Percentiles rank a stretch among this genome's conserved stretches.
Conservation (phyloP, 2,888 invertebrate species). For the Lypha dubia region DNA sequence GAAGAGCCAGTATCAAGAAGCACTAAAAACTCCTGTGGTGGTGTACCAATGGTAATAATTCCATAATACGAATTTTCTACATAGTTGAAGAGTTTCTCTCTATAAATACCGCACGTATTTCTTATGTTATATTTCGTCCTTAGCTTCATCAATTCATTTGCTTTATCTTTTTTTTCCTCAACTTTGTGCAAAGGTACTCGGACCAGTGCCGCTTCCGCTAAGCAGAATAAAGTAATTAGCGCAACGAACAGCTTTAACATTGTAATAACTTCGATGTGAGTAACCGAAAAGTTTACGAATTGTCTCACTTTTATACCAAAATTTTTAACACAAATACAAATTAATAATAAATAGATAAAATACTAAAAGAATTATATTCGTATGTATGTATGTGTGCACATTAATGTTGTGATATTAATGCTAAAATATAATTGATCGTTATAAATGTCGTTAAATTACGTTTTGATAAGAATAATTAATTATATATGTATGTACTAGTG, state of each 20-base stretch:
- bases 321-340: no score
- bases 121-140: slow-evolving; percentile 68
- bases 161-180: slow-evolving; percentile 35
- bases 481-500: no score
- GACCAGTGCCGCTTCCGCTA: slow-evolving; percentile 63
- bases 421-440: no score
- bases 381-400: no score
- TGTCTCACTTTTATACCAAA: no score
- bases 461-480: no score
- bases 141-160: slow-evolving; percentile 45
- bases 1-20: slow-evolving; percentile 95
- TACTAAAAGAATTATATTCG: no score
- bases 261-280: background rate
- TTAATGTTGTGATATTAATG: no score
- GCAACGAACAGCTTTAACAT: slow-evolving; percentile 82
- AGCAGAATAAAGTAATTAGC: slow-evolving; percentile 54
- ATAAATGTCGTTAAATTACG: no score
- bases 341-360: no score
- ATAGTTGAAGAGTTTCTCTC: slow-evolving; percentile 73
- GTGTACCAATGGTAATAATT: slow-evolving; percentile 91
- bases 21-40: slow-evolving; percentile 95
- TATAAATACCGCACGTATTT: background rate
- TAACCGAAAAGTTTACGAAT: no score
- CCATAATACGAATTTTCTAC: slow-evolving; percentile 76
- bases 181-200: slow-evolving; percentile 40